Percentiles rank a stretch among this genome's conserved stretches.
phyloP scores from a whole-genome alignment of 2,888 invertebrate genomes.

The Trypoxylon attenuatum region DNA sequence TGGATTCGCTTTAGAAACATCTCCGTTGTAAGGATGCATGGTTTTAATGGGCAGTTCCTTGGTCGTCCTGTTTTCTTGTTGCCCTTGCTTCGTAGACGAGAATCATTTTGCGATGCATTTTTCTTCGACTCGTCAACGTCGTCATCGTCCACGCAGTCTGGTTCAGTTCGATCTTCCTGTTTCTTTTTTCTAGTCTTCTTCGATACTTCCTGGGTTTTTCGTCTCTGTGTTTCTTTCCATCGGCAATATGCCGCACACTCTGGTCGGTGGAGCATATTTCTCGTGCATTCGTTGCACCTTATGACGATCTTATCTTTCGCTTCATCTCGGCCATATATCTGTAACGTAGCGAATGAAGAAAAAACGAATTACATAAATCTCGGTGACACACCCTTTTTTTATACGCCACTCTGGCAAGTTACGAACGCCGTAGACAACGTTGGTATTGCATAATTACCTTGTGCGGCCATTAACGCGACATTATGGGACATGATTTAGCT shows the following conservation, averaged over 20 bases:
- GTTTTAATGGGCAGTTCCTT: neutral
- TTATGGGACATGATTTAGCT: too few relatives aligned
- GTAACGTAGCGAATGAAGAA: too few relatives aligned
- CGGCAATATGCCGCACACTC: conserved; percentile 18
- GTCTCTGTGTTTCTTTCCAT: conserved; percentile 20
- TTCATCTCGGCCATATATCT: too few relatives aligned
- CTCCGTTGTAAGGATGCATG: conserved; percentile 7
- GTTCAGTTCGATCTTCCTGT: neutral
- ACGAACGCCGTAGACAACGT: too few relatives aligned
- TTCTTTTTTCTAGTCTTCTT: neutral
- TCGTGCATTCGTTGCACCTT: neutral
- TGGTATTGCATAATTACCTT: too few relatives aligned
- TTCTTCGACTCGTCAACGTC: neutral
- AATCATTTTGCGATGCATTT: neutral
- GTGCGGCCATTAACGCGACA: too few relatives aligned
- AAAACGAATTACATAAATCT: too few relatives aligned
- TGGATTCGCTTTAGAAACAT: conserved; percentile 47
- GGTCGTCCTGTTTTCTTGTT: neutral
- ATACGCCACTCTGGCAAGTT: too few relatives aligned
- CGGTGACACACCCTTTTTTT: too few relatives aligned
- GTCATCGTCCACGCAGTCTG: conserved; percentile 29
- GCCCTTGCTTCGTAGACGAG: conserved; percentile 8
- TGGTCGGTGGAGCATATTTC: neutral
- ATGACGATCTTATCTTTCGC: too few relatives aligned
- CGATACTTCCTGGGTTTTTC: neutral